A percentile compares a stretch with the other conserved stretches of the same genome.
Evolutionary conservation across 2,888 invertebrate species (phyloP).

Genomic region (Leptothorax acervorum): DNA sequence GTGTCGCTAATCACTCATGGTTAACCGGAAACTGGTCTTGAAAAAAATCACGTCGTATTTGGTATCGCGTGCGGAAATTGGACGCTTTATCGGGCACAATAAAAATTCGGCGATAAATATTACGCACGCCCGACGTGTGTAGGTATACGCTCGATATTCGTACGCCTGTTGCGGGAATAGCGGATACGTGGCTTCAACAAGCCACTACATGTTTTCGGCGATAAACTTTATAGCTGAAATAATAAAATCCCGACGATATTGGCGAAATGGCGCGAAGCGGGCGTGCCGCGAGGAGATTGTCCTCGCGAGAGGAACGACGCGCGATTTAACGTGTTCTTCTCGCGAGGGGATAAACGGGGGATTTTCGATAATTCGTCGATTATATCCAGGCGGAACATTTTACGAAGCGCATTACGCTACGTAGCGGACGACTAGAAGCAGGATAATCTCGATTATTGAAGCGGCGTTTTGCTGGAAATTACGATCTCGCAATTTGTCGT

Average conservation of each 20-base stretch:
- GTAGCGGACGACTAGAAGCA: conserved; percentile 22
- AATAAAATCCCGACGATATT: conserved; percentile 59
- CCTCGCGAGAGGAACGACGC: conserved; percentile 33
- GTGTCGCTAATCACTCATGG: conserved; percentile 7
- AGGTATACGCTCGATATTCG: neutral
- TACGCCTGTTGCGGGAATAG: conserved; percentile 13
- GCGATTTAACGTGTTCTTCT: conserved; percentile 35
- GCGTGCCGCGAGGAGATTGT: conserved; percentile 35
- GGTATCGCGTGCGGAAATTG: conserved; percentile 24
- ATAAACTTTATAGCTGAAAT: conserved; percentile 64
- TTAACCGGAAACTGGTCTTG: conserved; percentile 19
- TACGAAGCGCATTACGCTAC: conserved; percentile 53
- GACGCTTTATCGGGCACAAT: conserved; percentile 42
- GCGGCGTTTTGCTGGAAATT: conserved; percentile 31
- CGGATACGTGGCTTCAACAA: conserved; percentile 17
- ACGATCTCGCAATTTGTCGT: conserved; percentile 46
- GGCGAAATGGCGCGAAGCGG: neutral
- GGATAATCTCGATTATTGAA: conserved; percentile 50
- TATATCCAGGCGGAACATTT: conserved; percentile 42
- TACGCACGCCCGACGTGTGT: neutral
- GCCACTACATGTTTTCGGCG: conserved; percentile 37
- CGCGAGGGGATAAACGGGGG: conserved; percentile 28
- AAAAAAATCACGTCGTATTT: conserved; percentile 49
- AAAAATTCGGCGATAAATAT: conserved; percentile 66
- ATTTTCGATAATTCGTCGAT: conserved; percentile 52